These are phyloP conservation scores for Schizotus pectinicornis DNA, from an alignment of 2,888 invertebrate species.

Conservation along the genomic window DNA sequence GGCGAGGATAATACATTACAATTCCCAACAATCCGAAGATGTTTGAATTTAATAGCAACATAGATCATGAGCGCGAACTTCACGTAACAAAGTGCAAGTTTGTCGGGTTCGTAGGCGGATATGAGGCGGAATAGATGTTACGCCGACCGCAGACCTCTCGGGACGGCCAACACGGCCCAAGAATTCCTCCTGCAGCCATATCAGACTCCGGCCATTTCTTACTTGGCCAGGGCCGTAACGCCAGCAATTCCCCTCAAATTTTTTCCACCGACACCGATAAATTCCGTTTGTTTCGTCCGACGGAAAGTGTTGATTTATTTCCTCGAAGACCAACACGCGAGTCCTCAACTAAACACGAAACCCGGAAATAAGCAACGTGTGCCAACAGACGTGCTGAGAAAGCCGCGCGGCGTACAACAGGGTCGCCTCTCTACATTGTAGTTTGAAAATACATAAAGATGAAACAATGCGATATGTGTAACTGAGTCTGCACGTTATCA, in stretches of 20 bases:
- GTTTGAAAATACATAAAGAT: slow-evolving; percentile 57
- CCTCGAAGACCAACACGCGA: slow-evolving; percentile 7
- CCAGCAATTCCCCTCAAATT: not conserved
- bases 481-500: slow-evolving; percentile 50
- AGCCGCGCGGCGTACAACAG: slow-evolving; percentile 25
- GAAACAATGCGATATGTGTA: slow-evolving; percentile 55
- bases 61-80: slow-evolving; percentile 59
- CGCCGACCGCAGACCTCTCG: slow-evolving; percentile 58
- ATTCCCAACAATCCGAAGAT: slow-evolving; percentile 60
- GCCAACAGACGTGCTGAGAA: slow-evolving; percentile 50
- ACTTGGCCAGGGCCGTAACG: slow-evolving; percentile 5
- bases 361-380: slow-evolving; percentile 57
- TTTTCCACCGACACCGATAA: slow-evolving; percentile 1
- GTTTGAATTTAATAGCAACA: slow-evolving; percentile 60
- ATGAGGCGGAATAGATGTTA: slow-evolving; percentile 58
- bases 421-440: slow-evolving; percentile 37
- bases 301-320: slow-evolving; percentile 36
- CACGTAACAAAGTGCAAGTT: slow-evolving; percentile 57
- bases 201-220: slow-evolving; percentile 32
- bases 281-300: slow-evolving; percentile 1
- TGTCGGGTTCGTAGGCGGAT: slow-evolving; percentile 43
- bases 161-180: slow-evolving; percentile 53
- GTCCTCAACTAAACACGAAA: slow-evolving; percentile 37
- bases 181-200: slow-evolving; percentile 54
- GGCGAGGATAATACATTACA: slow-evolving; percentile 59